Evolutionary conservation across 2,888 invertebrate species (phyloP).

Genomic region (Ligdia adustata): DNA sequence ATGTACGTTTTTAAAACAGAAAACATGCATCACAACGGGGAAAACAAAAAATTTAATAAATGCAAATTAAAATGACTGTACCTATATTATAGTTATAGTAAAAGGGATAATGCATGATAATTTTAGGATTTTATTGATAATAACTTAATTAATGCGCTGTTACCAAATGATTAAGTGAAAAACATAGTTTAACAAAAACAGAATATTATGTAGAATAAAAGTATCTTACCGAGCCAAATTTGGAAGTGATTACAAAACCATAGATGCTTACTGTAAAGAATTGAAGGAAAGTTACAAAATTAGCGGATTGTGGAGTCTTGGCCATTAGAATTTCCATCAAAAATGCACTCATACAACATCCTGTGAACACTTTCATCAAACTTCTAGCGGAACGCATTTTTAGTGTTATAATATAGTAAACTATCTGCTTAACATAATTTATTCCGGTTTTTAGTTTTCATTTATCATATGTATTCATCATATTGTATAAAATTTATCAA

Average conservation of each 20-base stretch:
- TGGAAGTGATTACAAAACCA: slow-evolving; percentile 62
- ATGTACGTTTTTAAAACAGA: slow-evolving; percentile 21
- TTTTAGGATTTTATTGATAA: too few species aligned
- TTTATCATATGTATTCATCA: too few species aligned
- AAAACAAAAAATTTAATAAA: neutral
- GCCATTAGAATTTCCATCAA: slow-evolving; percentile 77
- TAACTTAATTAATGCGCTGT: too few species aligned
- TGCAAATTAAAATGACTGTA: too few species aligned
- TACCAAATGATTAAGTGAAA: too few species aligned
- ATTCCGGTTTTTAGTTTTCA: too few species aligned
- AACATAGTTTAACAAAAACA: too few species aligned
- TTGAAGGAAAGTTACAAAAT: slow-evolving; percentile 73
- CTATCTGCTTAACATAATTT: too few species aligned
- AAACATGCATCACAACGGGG: neutral
- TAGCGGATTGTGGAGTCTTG: slow-evolving; percentile 61
- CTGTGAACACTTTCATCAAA: slow-evolving; percentile 60
- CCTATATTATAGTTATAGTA: too few species aligned
- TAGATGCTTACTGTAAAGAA: slow-evolving; percentile 68
- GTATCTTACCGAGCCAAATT: slow-evolving; percentile 68
- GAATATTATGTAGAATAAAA: too few species aligned
- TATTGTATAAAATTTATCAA: neutral
- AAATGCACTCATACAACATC: slow-evolving; percentile 71
- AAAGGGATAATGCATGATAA: too few species aligned
- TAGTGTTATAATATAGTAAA: too few species aligned
- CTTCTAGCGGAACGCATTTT: slow-evolving; percentile 55